A percentile compares a stretch with the other conserved stretches of the same genome.
phyloP scores from a whole-genome alignment of 2,888 invertebrate genomes.

The Xanthostigma xanthostigma region DNA sequence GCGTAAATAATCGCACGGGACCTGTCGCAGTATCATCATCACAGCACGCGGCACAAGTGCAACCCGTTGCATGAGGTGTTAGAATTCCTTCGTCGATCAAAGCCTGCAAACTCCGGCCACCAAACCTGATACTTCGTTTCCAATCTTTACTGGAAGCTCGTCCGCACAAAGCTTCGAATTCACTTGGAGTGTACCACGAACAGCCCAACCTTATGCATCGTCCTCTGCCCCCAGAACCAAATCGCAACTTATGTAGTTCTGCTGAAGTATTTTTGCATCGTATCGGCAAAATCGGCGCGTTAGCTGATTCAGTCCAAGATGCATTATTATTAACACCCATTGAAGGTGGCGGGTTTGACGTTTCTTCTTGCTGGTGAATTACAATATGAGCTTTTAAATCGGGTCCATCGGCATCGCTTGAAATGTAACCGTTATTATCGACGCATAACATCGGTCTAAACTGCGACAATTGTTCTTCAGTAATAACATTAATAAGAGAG shows the following conservation, averaged over 20 bases:
- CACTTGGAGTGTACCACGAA: constrained; percentile 88
- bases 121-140: constrained; percentile 89
- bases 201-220: constrained; percentile 75
- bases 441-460: constrained; percentile 77
- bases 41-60: constrained; percentile 90
- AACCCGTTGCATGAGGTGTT: constrained; percentile 88
- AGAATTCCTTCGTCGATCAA: constrained; percentile 84
- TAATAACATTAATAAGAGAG: constrained; percentile 74
- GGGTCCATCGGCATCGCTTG: constrained; percentile 47
- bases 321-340: constrained; percentile 16
- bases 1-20: constrained; percentile 80
- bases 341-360: constrained; percentile 14
- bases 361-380: constrained; percentile 49
- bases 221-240: constrained; percentile 80
- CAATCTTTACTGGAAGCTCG: constrained; percentile 92
- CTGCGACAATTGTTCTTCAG: constrained; percentile 68
- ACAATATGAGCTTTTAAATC: constrained; percentile 61
- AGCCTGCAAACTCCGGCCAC: constrained; percentile 81
- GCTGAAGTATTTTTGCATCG: constrained; percentile 88
- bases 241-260: constrained; percentile 73
- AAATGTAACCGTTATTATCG: constrained; percentile 71
- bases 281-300: constrained; percentile 66
- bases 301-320: constrained; percentile 65
- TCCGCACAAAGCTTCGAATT: constrained; percentile 86
- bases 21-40: constrained; percentile 87